phyloP scores from a whole-genome alignment of 35 echinoderm and acorn worm species.

The Eucidaris tribuloides region DNA sequence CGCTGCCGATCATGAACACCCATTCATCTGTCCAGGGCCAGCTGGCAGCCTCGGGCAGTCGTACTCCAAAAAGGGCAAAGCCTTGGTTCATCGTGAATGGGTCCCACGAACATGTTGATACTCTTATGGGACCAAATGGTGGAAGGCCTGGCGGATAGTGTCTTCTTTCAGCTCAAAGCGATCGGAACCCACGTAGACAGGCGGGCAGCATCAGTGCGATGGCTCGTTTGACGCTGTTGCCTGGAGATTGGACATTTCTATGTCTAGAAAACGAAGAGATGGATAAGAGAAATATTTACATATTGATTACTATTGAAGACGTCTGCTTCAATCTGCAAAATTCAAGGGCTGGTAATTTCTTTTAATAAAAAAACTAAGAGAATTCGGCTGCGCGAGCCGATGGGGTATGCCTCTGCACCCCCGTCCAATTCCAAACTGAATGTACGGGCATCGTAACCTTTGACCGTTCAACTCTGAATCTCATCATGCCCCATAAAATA shows the following conservation, averaged over 20 bases:
- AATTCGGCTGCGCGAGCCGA: too few relatives aligned
- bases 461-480: too few relatives aligned
- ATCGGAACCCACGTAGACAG: conserved; percentile 96
- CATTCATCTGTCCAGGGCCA: conserved; percentile 95
- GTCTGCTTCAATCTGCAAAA: too few relatives aligned
- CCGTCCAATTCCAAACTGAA: too few relatives aligned
- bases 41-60: conserved; percentile 95
- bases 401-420: too few relatives aligned
- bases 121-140: conserved; percentile 96
- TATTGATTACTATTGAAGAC: too few relatives aligned
- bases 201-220: conserved; percentile 92
- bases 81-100: conserved; percentile 98
- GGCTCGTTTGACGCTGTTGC: conserved; percentile 83
- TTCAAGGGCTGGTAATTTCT: too few relatives aligned
- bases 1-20: conserved; percentile 95
- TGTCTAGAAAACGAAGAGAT: too few relatives aligned
- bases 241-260: conserved; percentile 99
- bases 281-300: too few relatives aligned
- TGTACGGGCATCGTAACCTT: too few relatives aligned
- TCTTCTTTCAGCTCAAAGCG: conserved; percentile 95
- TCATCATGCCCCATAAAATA: too few relatives aligned
- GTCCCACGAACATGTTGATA: conserved; percentile 99
- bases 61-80: conserved; percentile 94
- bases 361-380: too few relatives aligned
- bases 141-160: conserved; percentile 94